Conservation (phyloP, 2,113 vertebrate genomes). For the Hyperopisus bebe region DNA sequence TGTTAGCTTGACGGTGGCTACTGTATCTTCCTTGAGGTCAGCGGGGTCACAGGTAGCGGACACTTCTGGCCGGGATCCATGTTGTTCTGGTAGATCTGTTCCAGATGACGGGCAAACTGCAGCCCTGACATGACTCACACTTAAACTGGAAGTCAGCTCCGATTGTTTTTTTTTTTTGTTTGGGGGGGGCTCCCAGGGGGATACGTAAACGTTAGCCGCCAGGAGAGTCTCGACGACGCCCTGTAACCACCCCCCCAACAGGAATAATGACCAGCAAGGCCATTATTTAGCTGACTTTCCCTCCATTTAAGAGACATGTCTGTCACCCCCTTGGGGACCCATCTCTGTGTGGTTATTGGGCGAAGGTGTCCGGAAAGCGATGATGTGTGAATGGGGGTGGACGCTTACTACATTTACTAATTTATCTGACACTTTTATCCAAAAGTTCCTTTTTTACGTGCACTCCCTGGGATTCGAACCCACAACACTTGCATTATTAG, state of each 20-base stretch:
- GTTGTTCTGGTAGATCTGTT: conserved; percentile 58
- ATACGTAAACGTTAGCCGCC: neutral
- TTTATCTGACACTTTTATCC: neutral
- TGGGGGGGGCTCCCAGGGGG: neutral
- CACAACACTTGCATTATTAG: neutral
- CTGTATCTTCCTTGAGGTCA: conserved; percentile 62
- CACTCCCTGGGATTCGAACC: neutral
- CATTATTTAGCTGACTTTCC: neutral
- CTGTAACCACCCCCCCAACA: neutral
- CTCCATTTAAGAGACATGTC: neutral
- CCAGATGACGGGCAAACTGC: conserved; percentile 60
- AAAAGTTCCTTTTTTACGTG: neutral
- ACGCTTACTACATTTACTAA: neutral
- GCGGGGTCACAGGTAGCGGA: conserved; percentile 60
- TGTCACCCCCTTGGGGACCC: neutral
- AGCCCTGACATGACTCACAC: conserved; percentile 48
- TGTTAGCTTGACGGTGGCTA: conserved; percentile 65
- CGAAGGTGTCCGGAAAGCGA: neutral
- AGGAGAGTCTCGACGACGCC: neutral
- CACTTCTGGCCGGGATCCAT: conserved; percentile 51
- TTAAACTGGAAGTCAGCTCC: conserved; percentile 35
- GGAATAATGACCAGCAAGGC: neutral
- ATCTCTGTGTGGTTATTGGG: neutral
- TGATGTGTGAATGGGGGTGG: neutral
- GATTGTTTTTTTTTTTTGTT: neutral